Evolutionary conservation across 1,140 invertebrate species (phyloP).

Genomic region (Drosophila rufa): DNA sequence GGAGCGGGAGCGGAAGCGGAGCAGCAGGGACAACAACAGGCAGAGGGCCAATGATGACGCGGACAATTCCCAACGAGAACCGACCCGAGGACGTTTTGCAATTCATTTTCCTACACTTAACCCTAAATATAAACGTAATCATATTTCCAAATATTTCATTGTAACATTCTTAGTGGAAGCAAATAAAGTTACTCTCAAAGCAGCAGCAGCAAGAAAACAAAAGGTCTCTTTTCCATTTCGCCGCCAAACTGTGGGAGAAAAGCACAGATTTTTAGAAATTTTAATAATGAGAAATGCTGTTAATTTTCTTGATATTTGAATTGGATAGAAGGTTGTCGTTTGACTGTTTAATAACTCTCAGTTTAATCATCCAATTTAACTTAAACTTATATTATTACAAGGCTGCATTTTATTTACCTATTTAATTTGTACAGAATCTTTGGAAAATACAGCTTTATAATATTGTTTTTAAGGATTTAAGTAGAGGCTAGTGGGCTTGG

Average conservation of each 20-base stretch:
- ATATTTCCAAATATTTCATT: conserved; percentile 75
- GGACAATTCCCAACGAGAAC: conserved; percentile 8
- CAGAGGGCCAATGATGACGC: conserved; percentile 1
- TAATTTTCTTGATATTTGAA: no score
- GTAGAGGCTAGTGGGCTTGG: no score
- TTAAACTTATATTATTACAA: no score
- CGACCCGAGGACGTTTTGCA: conserved; percentile 39
- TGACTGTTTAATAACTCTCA: no score
- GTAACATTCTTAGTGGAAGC: conserved; percentile 78
- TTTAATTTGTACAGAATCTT: no score
- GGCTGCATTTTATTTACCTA: no score
- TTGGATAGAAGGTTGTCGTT: no score
- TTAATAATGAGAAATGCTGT: no score
- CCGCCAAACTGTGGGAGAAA: neutral
- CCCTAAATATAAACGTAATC: conserved; percentile 63
- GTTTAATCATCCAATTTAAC: no score
- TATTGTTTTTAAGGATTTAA: no score
- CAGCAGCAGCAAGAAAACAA: conserved; percentile 61
- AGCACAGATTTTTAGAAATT: neutral
- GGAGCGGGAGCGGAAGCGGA: conserved; percentile 2
- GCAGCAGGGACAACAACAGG: neutral
- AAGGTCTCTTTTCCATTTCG: conserved; percentile 1
- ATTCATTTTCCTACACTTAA: conserved; percentile 68
- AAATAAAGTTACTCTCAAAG: conserved; percentile 76
- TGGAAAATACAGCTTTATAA: no score